A percentile compares a stretch with the other conserved stretches of the same genome.
These are phyloP conservation scores for Axea sp. DNA, from an alignment of 2,888 invertebrate species.

Conservation along the genomic window DNA sequence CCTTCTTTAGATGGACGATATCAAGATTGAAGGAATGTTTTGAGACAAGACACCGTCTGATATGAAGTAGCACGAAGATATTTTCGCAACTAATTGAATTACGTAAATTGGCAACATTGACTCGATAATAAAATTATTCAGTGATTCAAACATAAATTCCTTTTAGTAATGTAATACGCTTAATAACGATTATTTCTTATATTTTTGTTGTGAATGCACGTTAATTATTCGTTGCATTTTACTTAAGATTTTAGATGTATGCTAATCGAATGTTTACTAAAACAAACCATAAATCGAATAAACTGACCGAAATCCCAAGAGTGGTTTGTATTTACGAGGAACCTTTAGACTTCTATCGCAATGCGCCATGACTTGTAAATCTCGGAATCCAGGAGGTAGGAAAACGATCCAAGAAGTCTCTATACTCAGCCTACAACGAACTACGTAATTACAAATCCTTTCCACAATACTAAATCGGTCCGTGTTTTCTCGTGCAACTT, in stretches of 20 bases:
- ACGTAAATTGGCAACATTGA: constrained; percentile 14
- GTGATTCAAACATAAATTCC: no score
- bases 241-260: no score
- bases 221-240: constrained; percentile 1
- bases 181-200: no score
- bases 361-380: constrained; percentile 74
- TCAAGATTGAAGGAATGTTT: constrained; percentile 60
- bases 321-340: constrained; percentile 60
- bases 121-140: no score
- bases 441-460: constrained; percentile 76
- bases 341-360: constrained; percentile 58
- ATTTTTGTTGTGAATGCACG: neutral
- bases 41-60: constrained; percentile 48
- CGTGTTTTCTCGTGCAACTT: constrained; percentile 63
- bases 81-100: constrained; percentile 33
- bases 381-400: constrained; percentile 69
- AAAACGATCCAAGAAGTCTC: constrained; percentile 68
- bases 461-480: constrained; percentile 65
- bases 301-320: constrained; percentile 42
- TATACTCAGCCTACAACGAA: constrained; percentile 67
- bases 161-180: no score
- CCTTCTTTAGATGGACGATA: constrained; percentile 60
- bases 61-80: constrained; percentile 42
- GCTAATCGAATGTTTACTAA: constrained; percentile 11
- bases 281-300: constrained; percentile 42